These are phyloP conservation scores for Seladonia tumulorum DNA, from an alignment of 2,888 invertebrate species.

Conservation along the genomic window DNA sequence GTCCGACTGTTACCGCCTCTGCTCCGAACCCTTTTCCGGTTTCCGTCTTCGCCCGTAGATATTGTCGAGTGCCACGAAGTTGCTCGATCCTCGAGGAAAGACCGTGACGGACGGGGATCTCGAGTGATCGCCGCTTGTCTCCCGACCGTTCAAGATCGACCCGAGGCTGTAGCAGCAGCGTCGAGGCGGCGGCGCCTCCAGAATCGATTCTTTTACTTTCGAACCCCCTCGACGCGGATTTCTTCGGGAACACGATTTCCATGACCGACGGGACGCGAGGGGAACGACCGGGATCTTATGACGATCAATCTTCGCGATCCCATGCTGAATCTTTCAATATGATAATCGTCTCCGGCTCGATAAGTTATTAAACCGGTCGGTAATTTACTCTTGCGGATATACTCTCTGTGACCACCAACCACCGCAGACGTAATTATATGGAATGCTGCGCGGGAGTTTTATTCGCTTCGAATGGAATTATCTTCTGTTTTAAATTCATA, in stretches of 20 bases:
- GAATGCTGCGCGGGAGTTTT: background rate
- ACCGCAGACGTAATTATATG: background rate
- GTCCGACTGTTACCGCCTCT: constrained; percentile 65
- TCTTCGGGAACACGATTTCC: background rate
- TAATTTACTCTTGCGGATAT: background rate
- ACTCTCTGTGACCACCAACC: background rate
- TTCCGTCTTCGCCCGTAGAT: constrained; percentile 49
- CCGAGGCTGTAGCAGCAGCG: background rate
- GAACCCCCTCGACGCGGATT: background rate
- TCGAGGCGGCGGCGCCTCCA: background rate
- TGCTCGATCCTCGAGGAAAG: constrained; percentile 36
- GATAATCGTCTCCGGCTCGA: background rate
- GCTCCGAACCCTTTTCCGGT: constrained; percentile 49
- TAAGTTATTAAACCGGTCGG: background rate
- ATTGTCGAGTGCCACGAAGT: constrained; percentile 61
- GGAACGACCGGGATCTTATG: background rate
- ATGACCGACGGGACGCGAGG: background rate
- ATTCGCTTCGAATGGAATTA: background rate
- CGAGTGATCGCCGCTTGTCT: constrained; percentile 44
- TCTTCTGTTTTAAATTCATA: background rate
- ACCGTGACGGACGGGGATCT: constrained; percentile 39
- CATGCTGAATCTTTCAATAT: background rate
- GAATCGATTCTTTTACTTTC: constrained; percentile 1
- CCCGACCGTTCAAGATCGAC: background rate
- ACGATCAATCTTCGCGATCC: background rate